These are phyloP conservation scores for Heliocidaris tuberculata DNA, from an alignment of 35 echinoderm and acorn worm species.

Conservation along the genomic window DNA sequence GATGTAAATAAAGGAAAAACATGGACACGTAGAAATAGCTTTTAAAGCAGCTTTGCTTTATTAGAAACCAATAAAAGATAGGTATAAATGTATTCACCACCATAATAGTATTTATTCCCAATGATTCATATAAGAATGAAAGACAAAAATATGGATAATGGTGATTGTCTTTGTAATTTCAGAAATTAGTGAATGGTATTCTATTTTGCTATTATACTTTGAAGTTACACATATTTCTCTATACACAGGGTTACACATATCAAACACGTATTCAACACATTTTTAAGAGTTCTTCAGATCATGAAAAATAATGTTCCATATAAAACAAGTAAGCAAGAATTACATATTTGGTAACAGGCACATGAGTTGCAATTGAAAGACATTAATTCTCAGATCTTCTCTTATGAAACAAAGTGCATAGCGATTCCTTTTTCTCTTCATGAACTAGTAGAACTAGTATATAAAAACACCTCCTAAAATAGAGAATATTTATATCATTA, in stretches of 20 bases:
- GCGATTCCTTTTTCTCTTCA: too few species aligned
- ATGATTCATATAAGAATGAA: not conserved
- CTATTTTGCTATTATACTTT: too few species aligned
- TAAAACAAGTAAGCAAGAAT: not conserved
- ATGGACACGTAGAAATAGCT: not conserved
- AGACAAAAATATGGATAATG: not conserved
- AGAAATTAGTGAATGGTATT: not conserved
- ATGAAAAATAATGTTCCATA: not conserved
- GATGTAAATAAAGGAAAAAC: not conserved
- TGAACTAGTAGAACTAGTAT: too few species aligned
- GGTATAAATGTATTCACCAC: not conserved
- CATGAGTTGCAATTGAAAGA: not conserved
- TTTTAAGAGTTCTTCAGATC: not conserved
- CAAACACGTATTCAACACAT: not conserved
- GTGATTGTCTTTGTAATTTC: not conserved
- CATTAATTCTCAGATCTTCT: not conserved
- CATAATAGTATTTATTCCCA: not conserved
- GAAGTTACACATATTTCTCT: not conserved
- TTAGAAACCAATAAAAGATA: constrained; percentile 3
- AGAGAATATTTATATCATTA: too few species aligned
- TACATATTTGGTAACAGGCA: not conserved
- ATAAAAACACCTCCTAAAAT: too few species aligned
- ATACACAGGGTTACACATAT: not conserved
- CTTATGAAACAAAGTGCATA: too few species aligned
- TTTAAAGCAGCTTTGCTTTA: not conserved